Evolutionary conservation across 2,888 invertebrate genomes (phyloP).

Genomic region (Rapana venosa): DNA sequence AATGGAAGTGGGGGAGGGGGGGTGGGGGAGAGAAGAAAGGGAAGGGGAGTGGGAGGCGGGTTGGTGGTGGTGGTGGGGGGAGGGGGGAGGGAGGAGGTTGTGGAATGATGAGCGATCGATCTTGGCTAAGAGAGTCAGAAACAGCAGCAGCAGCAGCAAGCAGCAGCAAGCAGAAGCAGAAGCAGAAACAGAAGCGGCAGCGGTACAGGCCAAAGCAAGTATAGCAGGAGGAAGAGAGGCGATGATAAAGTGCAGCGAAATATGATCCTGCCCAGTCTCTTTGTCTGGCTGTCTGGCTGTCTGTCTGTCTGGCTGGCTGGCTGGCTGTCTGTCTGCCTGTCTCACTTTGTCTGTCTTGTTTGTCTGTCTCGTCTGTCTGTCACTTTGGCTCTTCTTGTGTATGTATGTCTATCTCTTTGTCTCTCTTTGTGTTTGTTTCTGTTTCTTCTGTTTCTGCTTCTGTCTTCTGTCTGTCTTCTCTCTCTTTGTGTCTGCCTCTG

Average conservation of each 20-base stretch:
- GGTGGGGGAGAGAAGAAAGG: not conserved
- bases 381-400: no score
- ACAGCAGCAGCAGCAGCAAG: not conserved
- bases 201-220: not conserved
- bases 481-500: not conserved
- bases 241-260: conserved; percentile 11
- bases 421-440: no score
- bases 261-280: not conserved
- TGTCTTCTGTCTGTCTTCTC: no score
- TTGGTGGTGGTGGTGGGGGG: not conserved
- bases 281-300: not conserved
- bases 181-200: not conserved
- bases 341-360: no score
- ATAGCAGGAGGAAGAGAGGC: not conserved
- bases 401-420: no score
- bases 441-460: no score
- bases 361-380: no score
- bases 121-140: not conserved
- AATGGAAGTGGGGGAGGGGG: not conserved
- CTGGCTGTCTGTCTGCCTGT: no score
- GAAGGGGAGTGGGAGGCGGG: not conserved
- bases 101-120: not conserved
- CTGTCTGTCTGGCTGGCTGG: no score
- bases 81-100: not conserved
- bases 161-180: conserved; percentile 12